These are phyloP conservation scores for Thermophis baileyi DNA, from an alignment of 2,113 vertebrate species.

Conservation along the genomic window DNA sequence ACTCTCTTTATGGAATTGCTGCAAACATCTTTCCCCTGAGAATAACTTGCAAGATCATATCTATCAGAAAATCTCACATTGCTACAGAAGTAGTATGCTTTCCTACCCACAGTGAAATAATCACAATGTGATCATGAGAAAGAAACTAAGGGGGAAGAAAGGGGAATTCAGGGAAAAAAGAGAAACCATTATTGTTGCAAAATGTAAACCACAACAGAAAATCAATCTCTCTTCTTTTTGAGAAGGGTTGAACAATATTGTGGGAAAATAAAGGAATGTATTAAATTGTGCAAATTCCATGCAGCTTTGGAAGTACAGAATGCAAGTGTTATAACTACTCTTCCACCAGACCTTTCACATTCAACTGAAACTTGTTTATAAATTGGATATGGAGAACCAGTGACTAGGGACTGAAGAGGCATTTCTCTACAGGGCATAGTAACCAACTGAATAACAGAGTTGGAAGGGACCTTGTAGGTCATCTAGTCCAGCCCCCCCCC, in stretches of 20 bases:
- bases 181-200: slow-evolving; percentile 37
- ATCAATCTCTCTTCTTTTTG: slow-evolving; percentile 3
- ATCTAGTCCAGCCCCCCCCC: too few species aligned
- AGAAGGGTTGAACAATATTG: slow-evolving; percentile 14
- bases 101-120: background rate
- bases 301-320: background rate
- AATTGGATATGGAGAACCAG: background rate
- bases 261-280: background rate
- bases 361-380: background rate
- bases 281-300: background rate
- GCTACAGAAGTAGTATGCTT: background rate
- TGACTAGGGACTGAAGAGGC: background rate
- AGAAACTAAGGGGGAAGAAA: slow-evolving; percentile 5
- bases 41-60: background rate
- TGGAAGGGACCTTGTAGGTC: too few species aligned
- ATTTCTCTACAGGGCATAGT: background rate
- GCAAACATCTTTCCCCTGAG: background rate
- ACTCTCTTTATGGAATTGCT: background rate
- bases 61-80: background rate
- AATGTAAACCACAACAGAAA: background rate
- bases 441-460: background rate
- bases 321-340: background rate
- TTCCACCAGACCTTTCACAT: background rate
- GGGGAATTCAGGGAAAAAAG: slow-evolving; percentile 42
- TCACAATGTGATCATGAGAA: background rate